Base-by-base conservation (phyloP, 2,888 invertebrate genomes). In the Pammene fasciana region DNA sequence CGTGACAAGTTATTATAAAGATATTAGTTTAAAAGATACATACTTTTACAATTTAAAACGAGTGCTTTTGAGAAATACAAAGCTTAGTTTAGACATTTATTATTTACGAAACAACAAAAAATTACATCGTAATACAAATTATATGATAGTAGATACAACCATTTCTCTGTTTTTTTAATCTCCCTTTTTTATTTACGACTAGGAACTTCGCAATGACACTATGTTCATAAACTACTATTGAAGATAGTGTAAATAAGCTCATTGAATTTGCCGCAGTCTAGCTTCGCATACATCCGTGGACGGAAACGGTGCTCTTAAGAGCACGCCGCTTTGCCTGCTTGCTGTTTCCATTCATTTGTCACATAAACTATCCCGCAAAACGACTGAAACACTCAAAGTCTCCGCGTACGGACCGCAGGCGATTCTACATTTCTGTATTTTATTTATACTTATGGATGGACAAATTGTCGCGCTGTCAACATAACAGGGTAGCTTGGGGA, bases 291-390 rank as follows among this genome's bases (percentile, higher is more conserved):
- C 52, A 46, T 68, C 52, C 11, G 11, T 46, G 59, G 52, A 62
- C 72, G 75, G 75, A 76, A 76, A 75, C 73, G 75, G 72, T 73
- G 73, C 54, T 73, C 61, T 48, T 16, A 48, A 66, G 71, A 75
- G 73, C 76, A 74, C 73, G 76, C 75, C 70, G 76, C 74, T 73
- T 74, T 65, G 70, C 72, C 72, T 70, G 66, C 70, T 71, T 38
- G 68, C 59, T 46, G 73, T 75, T 75, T 72, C 79, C 75, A 82
- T 82, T 80, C 81, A 81, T 82, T 82, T 82, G 82, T 83, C 82
- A 79, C 79, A 81, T 82, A 80, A 81, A 81, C 79, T 77, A 81
- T 76, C 75, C 68, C 56, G 70, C 65, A 72, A 70, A 72, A 64
- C 52, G 67, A 62, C 61, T 59, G 50, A 68, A 57, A 18, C 61